Conservation (phyloP, 2,888 invertebrate genomes). For the Melieria omissa region DNA sequence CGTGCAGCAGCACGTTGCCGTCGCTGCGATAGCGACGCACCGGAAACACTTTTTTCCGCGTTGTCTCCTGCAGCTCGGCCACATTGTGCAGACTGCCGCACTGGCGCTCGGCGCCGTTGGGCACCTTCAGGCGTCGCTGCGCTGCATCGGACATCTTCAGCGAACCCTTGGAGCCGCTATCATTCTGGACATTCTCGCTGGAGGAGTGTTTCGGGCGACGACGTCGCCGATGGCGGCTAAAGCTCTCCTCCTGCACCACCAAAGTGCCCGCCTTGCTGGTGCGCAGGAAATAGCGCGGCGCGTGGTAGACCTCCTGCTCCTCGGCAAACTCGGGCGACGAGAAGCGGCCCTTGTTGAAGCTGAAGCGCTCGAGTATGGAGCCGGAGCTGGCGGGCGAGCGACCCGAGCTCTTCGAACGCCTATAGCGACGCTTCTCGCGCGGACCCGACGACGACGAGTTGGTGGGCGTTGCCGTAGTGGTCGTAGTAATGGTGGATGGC, state of each 20-base stretch:
- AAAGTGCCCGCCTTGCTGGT: conserved; percentile 70
- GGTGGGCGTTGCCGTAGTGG: conserved; percentile 40
- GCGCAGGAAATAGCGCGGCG: conserved; percentile 67
- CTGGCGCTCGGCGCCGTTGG: background rate
- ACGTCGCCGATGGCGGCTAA: conserved; percentile 56
- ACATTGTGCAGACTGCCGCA: conserved; percentile 29
- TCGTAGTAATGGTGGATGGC: conserved; percentile 47
- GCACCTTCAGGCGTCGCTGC: conserved; percentile 3
- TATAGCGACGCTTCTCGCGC: conserved; percentile 60
- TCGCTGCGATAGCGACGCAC: conserved; percentile 47
- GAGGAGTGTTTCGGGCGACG: conserved; percentile 52
- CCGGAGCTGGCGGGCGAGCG: conserved; percentile 51
- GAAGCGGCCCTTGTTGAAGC: conserved; percentile 60
- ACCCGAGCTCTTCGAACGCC: conserved; percentile 57
- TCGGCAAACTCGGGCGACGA: conserved; percentile 62
- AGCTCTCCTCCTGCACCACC: conserved; percentile 69
- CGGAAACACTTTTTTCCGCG: conserved; percentile 40
- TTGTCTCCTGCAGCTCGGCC: conserved; percentile 21
- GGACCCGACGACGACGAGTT: conserved; percentile 56
- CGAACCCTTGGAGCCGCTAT: conserved; percentile 43
- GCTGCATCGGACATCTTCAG: conserved; percentile 30
- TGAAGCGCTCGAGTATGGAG: conserved; percentile 64
- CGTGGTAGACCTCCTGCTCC: conserved; percentile 48
- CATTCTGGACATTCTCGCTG: conserved; percentile 50
- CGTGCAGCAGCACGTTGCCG: conserved; percentile 46